Evolutionary conservation across 1,140 invertebrate genomes (phyloP), one percentile per base, ranked within the genome.

Genomic region (Homarus americanus): DNA sequence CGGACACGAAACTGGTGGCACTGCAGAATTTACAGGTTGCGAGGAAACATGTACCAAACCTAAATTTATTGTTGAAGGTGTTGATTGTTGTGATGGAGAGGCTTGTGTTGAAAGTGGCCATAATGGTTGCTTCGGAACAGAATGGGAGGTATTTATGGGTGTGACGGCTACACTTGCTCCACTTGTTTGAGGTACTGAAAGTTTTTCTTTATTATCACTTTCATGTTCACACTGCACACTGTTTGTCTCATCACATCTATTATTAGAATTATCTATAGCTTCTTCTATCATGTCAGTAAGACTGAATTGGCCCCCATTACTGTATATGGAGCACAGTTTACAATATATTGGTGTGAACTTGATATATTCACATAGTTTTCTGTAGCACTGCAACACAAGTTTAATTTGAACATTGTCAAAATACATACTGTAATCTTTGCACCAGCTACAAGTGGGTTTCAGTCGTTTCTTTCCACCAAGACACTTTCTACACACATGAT

Each of bases 311-410:
- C 92, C 93, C 83, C 94, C 93, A 86, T 93, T 82, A 93, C 93
- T 93, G 95, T 94, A 93, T 96, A 66, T 82, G 5, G 93, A 93
- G 38, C 93, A 92, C 41, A 92, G 94, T 82, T 95, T 95, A 92
- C 95, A 95, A 93, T 96, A 97, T 75, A 97, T 95, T 32, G 95
- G 95, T 4, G 97, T 97, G 85, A 95, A 96, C 82, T 96, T 96
- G 86, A 98, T 95, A 94, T 97, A 97, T 93, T 96, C 95, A 95
- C 97, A 98, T 17, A 98, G 95, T 93, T 97, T 97, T 94, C 97
- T 97, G 93, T 98, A 98, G 94, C 97, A 98, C 93, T 97, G 96
- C 80, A 98, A 94, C 34, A 98, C 94, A 93, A 97, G 96, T 82
- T 97, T 95, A 93, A 98, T 94, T 91, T 97, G 96, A 88, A 96